Evolutionary conservation across 2,797 vertebrate species (phyloP).

Genomic region (Neosalanx taihuensis): DNA sequence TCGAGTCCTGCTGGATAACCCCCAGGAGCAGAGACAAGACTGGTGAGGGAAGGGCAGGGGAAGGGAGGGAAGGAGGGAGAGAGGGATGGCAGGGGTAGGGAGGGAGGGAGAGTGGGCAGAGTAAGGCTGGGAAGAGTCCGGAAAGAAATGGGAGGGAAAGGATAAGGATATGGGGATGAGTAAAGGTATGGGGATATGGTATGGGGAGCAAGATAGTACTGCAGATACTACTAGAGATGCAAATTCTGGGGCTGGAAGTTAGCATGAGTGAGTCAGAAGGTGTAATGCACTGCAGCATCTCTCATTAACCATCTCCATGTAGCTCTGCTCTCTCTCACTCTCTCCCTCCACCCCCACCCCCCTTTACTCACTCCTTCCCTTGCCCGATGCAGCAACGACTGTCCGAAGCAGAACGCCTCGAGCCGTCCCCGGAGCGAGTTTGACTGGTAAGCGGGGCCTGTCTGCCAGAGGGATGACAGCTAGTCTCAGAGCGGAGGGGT

Average conservation of each 20-base stretch:
- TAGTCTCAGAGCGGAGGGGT: slow-evolving; percentile 22
- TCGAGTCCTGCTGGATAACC: slow-evolving; percentile 81
- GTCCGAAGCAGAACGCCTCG: slow-evolving; percentile 78
- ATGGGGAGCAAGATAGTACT: too few species aligned
- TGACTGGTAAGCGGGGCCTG: slow-evolving; percentile 74
- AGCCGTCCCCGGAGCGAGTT: slow-evolving; percentile 73
- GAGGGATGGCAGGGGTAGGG: not conserved
- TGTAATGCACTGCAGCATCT: too few species aligned
- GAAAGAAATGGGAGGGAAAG: not conserved
- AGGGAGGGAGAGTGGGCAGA: not conserved
- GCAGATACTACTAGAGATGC: too few species aligned
- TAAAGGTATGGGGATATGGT: too few species aligned
- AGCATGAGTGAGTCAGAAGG: too few species aligned
- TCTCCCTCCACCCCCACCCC: not conserved
- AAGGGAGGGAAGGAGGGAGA: not conserved
- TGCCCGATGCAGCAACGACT: slow-evolving; percentile 62
- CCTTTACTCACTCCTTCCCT: slow-evolving; percentile 7
- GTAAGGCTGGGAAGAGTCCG: not conserved
- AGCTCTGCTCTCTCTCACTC: not conserved
- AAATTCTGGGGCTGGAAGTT: too few species aligned
- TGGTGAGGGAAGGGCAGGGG: slow-evolving; percentile 64
- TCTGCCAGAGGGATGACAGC: slow-evolving; percentile 37
- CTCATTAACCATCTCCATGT: too few species aligned
- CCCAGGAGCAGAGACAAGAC: slow-evolving; percentile 66
- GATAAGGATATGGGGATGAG: not conserved